Conservation (phyloP, 2,797 vertebrate species). For the Sebastes alutus region DNA sequence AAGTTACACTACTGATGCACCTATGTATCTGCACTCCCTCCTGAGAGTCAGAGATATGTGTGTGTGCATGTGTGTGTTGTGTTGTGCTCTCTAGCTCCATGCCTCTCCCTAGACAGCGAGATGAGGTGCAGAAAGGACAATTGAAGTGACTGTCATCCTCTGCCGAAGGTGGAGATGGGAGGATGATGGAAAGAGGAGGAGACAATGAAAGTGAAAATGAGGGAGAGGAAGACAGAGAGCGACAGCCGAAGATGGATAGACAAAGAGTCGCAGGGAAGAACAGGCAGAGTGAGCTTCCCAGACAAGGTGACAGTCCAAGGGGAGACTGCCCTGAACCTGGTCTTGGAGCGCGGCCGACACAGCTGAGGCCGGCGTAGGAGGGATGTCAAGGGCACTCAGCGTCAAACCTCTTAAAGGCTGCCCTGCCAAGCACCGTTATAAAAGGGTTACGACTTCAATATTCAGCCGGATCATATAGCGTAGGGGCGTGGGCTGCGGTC, state of each 20-base stretch:
- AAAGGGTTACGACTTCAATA: constrained; percentile 72
- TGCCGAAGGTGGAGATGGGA: constrained; percentile 46
- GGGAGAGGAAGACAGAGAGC: constrained; percentile 34
- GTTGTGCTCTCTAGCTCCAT: not conserved
- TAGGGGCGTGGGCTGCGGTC: constrained; percentile 44
- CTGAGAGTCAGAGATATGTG: constrained; percentile 6
- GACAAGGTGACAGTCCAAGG: constrained; percentile 50
- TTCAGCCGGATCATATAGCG: constrained; percentile 59
- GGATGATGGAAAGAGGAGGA: constrained; percentile 55
- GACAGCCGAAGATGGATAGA: constrained; percentile 35
- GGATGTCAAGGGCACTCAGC: constrained; percentile 66
- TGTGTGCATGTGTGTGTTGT: not conserved
- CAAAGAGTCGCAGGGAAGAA: constrained; percentile 8
- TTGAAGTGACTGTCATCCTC: constrained; percentile 60
- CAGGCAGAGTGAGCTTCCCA: constrained; percentile 15
- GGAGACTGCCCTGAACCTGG: constrained; percentile 31
- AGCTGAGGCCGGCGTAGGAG: constrained; percentile 36
- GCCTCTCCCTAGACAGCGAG: constrained; percentile 33
- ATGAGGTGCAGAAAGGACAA: constrained; percentile 54
- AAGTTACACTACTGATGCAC: constrained; percentile 27
- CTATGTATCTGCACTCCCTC: constrained; percentile 42
- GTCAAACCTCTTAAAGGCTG: constrained; percentile 61
- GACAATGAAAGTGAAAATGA: constrained; percentile 52
- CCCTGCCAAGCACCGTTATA: constrained; percentile 60
- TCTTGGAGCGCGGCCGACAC: constrained; percentile 42